Evolutionary conservation across 2,113 vertebrate genomes (phyloP).

Genomic region (Thunnus maccoyii): DNA sequence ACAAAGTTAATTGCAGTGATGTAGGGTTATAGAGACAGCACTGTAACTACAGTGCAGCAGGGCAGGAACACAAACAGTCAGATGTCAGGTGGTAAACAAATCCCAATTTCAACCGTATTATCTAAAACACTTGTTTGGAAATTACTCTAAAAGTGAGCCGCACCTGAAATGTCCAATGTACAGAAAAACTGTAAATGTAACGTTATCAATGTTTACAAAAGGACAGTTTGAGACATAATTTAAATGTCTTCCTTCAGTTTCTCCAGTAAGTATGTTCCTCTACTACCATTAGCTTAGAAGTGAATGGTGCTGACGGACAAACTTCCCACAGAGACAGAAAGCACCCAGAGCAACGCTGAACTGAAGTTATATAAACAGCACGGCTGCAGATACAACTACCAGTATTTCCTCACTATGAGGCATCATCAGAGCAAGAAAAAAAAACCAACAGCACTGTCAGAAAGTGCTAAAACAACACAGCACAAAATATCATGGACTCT

Average conservation of each 20-base stretch:
- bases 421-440: not conserved
- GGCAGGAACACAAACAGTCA: not conserved
- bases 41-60: not conserved
- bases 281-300: not conserved
- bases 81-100: conserved; percentile 30
- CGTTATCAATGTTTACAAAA: not conserved
- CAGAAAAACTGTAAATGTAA: not conserved
- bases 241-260: not conserved
- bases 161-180: not conserved
- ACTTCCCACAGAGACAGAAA: conserved; percentile 16
- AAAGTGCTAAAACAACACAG: not conserved
- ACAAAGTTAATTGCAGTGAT: conserved; percentile 5
- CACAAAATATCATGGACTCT: not conserved
- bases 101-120: not conserved
- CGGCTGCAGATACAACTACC: conserved; percentile 36
- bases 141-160: not conserved
- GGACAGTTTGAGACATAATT: not conserved
- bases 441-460: not conserved
- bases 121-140: not conserved
- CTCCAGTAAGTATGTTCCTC: not conserved
- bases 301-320: conserved; percentile 28
- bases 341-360: conserved; percentile 16
- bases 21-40: not conserved
- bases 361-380: conserved; percentile 49
- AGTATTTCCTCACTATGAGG: conserved; percentile 11